phyloP scores from a whole-genome alignment of 37 sponge, comb jelly and placozoan species.

The Haliclona indistincta region DNA sequence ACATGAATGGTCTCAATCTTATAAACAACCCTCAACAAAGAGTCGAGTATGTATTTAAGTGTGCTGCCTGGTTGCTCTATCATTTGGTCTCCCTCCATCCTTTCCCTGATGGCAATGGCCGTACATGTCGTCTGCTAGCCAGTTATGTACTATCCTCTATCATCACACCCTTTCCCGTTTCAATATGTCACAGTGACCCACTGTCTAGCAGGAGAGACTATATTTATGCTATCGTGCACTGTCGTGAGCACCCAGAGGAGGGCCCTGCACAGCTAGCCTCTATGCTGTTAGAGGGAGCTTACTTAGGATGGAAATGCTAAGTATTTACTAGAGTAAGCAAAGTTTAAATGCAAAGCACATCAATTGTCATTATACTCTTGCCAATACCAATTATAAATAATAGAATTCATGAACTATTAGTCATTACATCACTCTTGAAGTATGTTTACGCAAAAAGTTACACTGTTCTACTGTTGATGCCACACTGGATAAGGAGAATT shows the following conservation, averaged over 20 bases:
- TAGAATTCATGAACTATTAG: too few species aligned
- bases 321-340: too few species aligned
- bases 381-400: too few species aligned
- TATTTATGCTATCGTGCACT: slow-evolving; percentile 55
- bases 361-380: too few species aligned
- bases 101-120: slow-evolving; percentile 75
- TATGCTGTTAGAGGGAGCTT: slow-evolving; percentile 47
- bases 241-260: slow-evolving; percentile 23
- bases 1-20: background rate
- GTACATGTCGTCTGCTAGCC: slow-evolving; percentile 61
- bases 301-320: slow-evolving; percentile 28
- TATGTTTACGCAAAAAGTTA: too few species aligned
- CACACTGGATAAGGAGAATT: too few species aligned
- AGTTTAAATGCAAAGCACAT: too few species aligned
- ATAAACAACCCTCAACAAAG: background rate
- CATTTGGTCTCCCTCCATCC: slow-evolving; percentile 64
- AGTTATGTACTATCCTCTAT: slow-evolving; percentile 25
- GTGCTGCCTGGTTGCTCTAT: slow-evolving; percentile 60
- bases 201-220: slow-evolving; percentile 25
- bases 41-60: slow-evolving; percentile 25
- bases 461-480: too few species aligned
- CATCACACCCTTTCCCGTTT: slow-evolving; percentile 61
- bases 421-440: too few species aligned
- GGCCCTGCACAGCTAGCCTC: slow-evolving; percentile 30
- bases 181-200: background rate